Conservation (phyloP, 1,140 invertebrate genomes). For the Rhyacophila brunnea region DNA sequence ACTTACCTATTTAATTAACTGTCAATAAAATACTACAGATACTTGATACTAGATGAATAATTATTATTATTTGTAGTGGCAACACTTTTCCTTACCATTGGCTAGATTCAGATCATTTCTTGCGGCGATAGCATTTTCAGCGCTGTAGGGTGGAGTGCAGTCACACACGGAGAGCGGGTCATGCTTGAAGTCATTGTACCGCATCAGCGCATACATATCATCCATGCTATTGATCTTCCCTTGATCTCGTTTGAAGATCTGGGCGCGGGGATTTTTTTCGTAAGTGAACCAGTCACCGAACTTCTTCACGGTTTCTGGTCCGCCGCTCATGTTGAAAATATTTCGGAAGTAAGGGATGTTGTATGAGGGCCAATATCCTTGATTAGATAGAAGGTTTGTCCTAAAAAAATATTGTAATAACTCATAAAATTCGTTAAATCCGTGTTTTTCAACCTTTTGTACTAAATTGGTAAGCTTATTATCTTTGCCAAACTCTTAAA, state of each 20-base stretch:
- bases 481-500: no score
- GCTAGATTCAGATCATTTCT: constrained; percentile 69
- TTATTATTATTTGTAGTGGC: no score
- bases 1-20: no score
- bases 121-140: constrained; percentile 70
- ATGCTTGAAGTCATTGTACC: constrained; percentile 72
- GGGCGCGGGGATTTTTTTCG: constrained; percentile 62
- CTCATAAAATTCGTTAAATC: no score
- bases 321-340: constrained; percentile 66
- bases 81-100: constrained; percentile 55
- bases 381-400: constrained; percentile 56
- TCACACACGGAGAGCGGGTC: constrained; percentile 67
- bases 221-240: constrained; percentile 53
- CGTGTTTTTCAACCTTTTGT: no score
- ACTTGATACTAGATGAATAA: no score
- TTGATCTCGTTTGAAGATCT: constrained; percentile 64
- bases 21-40: no score
- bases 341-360: constrained; percentile 68
- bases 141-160: constrained; percentile 72
- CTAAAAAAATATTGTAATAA: no score
- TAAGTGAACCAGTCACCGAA: constrained; percentile 74
- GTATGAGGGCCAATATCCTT: constrained; percentile 73
- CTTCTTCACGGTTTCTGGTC: constrained; percentile 55
- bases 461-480: no score
- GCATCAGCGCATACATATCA: constrained; percentile 63